A percentile compares a stretch with the other conserved stretches of the same genome.
These are phyloP conservation scores for Gisinianus flammeolus DNA, from an alignment of 2,888 invertebrate genomes.

Conservation along the genomic window DNA sequence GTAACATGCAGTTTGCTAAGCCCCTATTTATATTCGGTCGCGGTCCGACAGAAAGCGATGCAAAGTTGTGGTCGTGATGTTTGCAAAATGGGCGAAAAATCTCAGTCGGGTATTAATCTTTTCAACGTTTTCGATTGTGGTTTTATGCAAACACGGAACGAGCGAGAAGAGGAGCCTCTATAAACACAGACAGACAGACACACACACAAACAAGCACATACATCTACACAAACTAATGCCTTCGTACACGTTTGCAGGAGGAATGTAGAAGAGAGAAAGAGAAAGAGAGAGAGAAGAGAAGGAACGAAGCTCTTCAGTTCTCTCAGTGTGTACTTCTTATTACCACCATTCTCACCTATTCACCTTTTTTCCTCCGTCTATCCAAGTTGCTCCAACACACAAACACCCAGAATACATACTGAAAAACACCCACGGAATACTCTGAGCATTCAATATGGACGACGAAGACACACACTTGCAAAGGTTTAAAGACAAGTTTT, in stretches of 20 bases:
- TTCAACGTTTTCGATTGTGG: constrained; percentile 19
- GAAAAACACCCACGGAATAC: no score
- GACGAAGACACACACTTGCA: no score
- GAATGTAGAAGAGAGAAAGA: no score
- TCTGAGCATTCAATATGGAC: no score
- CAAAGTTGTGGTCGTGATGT: constrained; percentile 24
- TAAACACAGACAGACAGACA: background rate
- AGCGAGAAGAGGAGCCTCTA: background rate
- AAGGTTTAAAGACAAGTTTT: no score
- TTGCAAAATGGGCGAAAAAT: constrained; percentile 31
- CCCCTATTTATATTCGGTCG: constrained; percentile 27
- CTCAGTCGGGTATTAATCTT: constrained; percentile 25
- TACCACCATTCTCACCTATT: background rate
- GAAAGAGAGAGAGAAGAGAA: background rate
- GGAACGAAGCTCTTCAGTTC: background rate
- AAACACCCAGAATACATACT: no score
- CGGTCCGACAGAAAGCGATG: constrained; percentile 22
- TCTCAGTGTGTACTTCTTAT: background rate
- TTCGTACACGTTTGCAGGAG: background rate
- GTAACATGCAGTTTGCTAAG: constrained; percentile 4
- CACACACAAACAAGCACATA: background rate
- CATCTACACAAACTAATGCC: background rate
- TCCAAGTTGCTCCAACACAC: no score
- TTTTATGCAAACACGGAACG: constrained; percentile 29
- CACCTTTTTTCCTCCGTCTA: background rate